A percentile compares a stretch with the other conserved stretches of the same genome.
Conservation (phyloP, 2,797 vertebrate genomes). For the Varecia variegata region DNA sequence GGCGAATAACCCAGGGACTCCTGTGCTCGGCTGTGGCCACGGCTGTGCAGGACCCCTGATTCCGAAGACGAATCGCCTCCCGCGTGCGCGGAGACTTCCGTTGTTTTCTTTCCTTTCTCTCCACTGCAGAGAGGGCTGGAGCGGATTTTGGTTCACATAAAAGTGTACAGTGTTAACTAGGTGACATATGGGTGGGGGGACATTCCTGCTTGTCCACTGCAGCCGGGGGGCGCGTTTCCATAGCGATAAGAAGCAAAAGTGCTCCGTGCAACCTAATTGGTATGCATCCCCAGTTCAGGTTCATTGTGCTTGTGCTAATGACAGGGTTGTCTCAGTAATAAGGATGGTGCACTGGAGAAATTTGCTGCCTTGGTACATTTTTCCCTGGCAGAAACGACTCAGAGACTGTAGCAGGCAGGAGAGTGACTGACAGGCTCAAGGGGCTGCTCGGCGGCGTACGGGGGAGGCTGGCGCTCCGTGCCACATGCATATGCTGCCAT, state of each 20-base stretch:
- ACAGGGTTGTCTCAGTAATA: conserved; percentile 95
- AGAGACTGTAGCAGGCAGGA: conserved; percentile 89
- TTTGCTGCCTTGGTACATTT: conserved; percentile 91
- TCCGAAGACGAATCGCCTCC: background rate
- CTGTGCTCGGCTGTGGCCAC: rapidly evolving
- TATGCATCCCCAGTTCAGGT: conserved; percentile 98
- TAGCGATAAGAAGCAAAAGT: conserved; percentile 95
- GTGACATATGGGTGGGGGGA: conserved; percentile 90
- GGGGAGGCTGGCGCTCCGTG: conserved; percentile 87
- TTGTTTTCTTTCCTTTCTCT: conserved; percentile 72
- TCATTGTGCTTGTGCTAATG: conserved; percentile 99
- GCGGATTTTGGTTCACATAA: conserved; percentile 82
- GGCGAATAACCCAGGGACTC: background rate
- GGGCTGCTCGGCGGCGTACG: conserved; percentile 88
- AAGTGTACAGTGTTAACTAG: conserved; percentile 88
- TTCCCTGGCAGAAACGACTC: conserved; percentile 90
- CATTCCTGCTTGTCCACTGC: conserved; percentile 89
- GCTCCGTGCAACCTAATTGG: conserved; percentile 97
- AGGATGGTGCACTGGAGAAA: conserved; percentile 94
- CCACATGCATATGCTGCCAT: conserved; percentile 90
- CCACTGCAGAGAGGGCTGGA: conserved; percentile 41
- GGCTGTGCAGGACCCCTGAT: background rate
- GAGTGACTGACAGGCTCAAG: conserved; percentile 90
- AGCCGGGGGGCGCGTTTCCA: conserved; percentile 91
- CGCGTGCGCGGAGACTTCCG: background rate